Base-by-base conservation (phyloP, 2,888 invertebrate species). In the Leucozona laternaria region DNA sequence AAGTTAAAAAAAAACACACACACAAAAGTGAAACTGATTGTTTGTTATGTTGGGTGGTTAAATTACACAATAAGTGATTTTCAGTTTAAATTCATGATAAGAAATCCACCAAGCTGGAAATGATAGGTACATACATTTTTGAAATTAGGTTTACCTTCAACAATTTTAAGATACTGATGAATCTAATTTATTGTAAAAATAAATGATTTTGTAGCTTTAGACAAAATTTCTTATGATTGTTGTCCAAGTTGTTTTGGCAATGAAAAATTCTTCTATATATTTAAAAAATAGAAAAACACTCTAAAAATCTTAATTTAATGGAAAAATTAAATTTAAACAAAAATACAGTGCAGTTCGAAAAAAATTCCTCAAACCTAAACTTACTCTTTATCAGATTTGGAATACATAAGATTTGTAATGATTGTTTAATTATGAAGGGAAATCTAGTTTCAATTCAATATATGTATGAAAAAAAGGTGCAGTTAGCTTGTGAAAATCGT, bases 1-100 rank as follows among this genome's bases (percentile, higher is more conserved):
- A 81, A 62, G 50, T n/a, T n/a, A 76, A 25, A 60, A 20, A 31
- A 2, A n/a, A 6, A 64, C 22, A 37, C 58, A 34, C n/a, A 13
- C 13, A 25, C 13, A 37, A 17, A 4, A 28, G 45, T 31, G 3
- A 62, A 43, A 11, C 13, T 45, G 2, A 11, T 31, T n/a, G 17
- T 45, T 43, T 34, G 15, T 40, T 40, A 28, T 43, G 3, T 11
- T 45, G 28, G 28, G 28, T 43, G 28, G 10, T 13, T 31, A 28
- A 64, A 31, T 45, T 45, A 64, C 28, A 64, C 5, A 43, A n/a
- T n/a, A 64, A 31, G 1, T 45, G 17, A n/a, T 64, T 64, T 64
- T 28, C 8, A 17, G 10, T 28, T 45, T 17, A 45, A 45, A 20
- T 25, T 58, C 2, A 22, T 40, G 15, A 22, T n/a, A 55, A 31